Conservation (phyloP, 2,113 vertebrate species). For the Pipra filicauda region DNA sequence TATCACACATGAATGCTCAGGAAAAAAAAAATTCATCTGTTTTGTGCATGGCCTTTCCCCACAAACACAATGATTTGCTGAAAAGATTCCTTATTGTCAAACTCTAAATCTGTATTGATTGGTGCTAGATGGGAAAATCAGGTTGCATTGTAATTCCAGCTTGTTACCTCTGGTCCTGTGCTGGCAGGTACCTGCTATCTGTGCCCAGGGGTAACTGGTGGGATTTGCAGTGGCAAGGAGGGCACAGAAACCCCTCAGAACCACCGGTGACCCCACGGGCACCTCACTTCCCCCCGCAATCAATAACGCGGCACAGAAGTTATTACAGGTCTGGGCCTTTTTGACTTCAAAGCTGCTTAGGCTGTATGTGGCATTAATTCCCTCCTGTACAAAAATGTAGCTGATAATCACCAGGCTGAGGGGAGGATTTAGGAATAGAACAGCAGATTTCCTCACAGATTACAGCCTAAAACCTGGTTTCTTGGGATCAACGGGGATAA, state of each 20-base stretch:
- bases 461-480: conserved; percentile 82
- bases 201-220: background rate
- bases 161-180: conserved; percentile 19
- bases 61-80: conserved; percentile 59
- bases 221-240: conserved; percentile 20
- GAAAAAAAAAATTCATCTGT: background rate
- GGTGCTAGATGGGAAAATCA: conserved; percentile 58
- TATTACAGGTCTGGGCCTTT: conserved; percentile 75
- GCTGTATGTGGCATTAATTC: conserved; percentile 85
- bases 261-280: background rate
- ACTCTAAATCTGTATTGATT: conserved; percentile 74
- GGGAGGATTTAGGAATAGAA: conserved; percentile 81
- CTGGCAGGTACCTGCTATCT: conserved; percentile 50
- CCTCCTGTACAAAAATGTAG: conserved; percentile 83
- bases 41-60: background rate
- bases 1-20: background rate
- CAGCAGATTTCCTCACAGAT: conserved; percentile 87
- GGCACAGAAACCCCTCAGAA: background rate
- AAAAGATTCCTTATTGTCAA: conserved; percentile 63
- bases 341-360: conserved; percentile 87
- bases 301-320: conserved; percentile 68
- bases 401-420: conserved; percentile 83
- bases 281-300: conserved; percentile 22
- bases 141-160: conserved; percentile 42
- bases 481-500: conserved; percentile 80